Conservation (phyloP, 2,797 vertebrate species). For the Aselliscus stoliczkanus region DNA sequence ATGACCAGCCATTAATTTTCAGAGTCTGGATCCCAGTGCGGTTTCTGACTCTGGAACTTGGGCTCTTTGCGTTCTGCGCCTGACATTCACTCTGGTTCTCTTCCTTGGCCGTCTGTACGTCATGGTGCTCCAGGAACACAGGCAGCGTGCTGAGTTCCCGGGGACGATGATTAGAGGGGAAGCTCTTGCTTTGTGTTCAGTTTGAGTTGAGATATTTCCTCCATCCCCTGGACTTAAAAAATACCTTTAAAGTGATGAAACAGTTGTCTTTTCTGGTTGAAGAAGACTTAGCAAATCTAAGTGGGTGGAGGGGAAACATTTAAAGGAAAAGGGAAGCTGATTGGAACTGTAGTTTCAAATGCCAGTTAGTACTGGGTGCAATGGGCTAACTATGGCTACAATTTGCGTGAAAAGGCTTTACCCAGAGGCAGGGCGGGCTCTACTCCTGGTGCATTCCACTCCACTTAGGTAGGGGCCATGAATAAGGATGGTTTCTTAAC, state of each 20-base stretch:
- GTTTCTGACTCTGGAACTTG: not conserved
- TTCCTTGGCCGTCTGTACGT: rapidly evolving
- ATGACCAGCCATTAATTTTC: not conserved
- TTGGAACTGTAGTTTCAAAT: not conserved
- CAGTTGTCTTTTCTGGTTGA: not conserved
- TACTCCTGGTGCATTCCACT: not conserved
- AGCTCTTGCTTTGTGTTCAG: not conserved
- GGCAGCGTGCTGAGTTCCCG: not conserved
- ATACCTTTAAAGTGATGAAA: not conserved
- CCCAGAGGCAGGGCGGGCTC: not conserved
- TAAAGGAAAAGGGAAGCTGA: not conserved
- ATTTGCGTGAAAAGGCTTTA: not conserved
- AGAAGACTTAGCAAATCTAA: not conserved
- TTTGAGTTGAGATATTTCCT: not conserved
- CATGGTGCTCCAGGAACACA: not conserved
- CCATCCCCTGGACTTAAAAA: not conserved
- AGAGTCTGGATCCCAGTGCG: not conserved
- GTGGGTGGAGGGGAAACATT: too few species aligned
- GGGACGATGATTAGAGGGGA: not conserved
- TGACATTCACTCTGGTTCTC: not conserved
- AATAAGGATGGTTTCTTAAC: not conserved
- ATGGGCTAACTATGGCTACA: not conserved
- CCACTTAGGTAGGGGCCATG: not conserved
- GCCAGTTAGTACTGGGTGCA: not conserved
- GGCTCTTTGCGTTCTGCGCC: not conserved